A percentile compares a stretch with the other conserved stretches of the same genome.
These are phyloP conservation scores for Amblyornis subalaris DNA, from an alignment of 2,113 vertebrate genomes.

Conservation along the genomic window DNA sequence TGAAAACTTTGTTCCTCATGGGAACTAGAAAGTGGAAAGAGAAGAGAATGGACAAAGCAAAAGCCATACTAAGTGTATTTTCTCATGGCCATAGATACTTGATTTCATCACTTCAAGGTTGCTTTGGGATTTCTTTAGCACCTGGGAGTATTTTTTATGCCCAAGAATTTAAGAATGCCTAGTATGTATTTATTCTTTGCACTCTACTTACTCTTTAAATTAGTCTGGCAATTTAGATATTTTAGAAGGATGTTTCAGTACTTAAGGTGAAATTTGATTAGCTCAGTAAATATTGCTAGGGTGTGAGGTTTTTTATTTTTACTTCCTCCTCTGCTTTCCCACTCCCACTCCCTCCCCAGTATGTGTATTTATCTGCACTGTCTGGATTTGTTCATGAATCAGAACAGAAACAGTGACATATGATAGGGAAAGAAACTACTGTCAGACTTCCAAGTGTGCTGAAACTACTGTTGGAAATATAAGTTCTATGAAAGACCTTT, in stretches of 20 bases:
- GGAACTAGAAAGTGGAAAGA: not conserved
- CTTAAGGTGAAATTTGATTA: not conserved
- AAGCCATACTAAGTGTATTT: not conserved
- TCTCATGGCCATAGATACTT: not conserved
- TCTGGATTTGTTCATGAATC: not conserved
- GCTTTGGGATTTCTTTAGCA: not conserved
- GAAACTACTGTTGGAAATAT: not conserved
- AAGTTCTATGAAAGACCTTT: not conserved
- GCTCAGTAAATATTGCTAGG: not conserved
- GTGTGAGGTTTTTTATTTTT: not conserved
- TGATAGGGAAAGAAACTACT: not conserved
- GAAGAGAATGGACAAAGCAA: not conserved
- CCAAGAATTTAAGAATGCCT: not conserved
- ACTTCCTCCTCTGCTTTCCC: not conserved
- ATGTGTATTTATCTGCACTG: not conserved
- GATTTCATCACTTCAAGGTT: not conserved
- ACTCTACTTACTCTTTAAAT: not conserved
- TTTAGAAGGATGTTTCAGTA: not conserved
- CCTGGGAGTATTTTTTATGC: not conserved
- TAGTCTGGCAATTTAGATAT: not conserved
- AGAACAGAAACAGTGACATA: not conserved
- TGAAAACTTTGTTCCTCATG: not conserved
- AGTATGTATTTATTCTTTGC: not conserved
- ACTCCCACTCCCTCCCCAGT: not conserved
- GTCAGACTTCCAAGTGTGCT: not conserved